A percentile compares a stretch with the other conserved stretches of the same genome.
Conservation (phyloP, 2,797 vertebrate genomes). For the Pseudopleuronectes americanus region DNA sequence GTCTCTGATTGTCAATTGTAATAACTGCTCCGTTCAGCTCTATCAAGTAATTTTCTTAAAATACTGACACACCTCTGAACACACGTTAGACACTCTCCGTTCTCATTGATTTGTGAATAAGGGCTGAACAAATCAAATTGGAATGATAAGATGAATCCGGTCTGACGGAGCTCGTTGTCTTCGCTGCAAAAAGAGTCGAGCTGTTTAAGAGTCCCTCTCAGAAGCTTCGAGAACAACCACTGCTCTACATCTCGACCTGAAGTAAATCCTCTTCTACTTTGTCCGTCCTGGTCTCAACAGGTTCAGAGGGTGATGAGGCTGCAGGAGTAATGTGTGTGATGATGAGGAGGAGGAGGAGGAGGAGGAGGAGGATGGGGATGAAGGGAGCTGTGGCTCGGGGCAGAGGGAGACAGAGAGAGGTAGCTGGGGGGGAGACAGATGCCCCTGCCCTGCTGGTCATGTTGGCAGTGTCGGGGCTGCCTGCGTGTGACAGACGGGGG, state of each 20-base stretch:
- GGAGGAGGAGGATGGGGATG: conserved; percentile 30
- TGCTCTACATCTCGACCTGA: not conserved
- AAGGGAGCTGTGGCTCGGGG: conserved; percentile 51
- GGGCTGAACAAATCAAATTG: too few species aligned
- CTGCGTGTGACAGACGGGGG: conserved; percentile 75
- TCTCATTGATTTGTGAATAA: too few species aligned
- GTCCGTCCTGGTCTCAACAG: conserved; percentile 30
- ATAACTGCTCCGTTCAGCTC: too few species aligned
- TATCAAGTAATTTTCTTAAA: too few species aligned
- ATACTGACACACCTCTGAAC: too few species aligned
- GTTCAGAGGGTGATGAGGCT: conserved; percentile 37
- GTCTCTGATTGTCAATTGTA: too few species aligned
- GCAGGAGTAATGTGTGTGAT: conserved; percentile 1
- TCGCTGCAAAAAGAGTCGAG: too few species aligned
- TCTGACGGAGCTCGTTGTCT: too few species aligned
- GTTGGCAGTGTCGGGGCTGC: conserved; percentile 77
- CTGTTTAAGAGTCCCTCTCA: too few species aligned
- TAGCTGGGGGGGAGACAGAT: conserved; percentile 78
- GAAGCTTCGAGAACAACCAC: not conserved
- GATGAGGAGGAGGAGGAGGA: conserved; percentile 31
- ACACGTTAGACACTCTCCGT: too few species aligned
- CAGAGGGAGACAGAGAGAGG: conserved; percentile 55
- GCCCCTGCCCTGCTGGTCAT: conserved; percentile 82
- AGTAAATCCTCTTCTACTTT: not conserved
- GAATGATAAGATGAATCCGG: too few species aligned